Evolutionary conservation across 92 coral and sea anemone species (phyloP), one percentile per base, ranked within the genome.

Genomic region (Zoanthus solanderi): DNA sequence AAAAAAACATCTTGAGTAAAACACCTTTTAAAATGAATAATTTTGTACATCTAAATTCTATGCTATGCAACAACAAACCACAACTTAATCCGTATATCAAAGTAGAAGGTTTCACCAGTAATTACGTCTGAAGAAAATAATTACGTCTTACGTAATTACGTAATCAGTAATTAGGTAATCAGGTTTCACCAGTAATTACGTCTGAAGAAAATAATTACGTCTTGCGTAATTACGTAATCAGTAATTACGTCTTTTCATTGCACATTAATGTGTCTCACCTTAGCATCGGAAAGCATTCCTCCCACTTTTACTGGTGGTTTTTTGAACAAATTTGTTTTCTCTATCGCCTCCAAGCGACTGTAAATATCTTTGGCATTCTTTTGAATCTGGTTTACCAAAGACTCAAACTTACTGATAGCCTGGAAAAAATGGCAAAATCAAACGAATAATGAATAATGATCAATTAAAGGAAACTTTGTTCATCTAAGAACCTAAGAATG

Each of bases 401-500:
- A 97, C 79, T 97, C 99, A 84, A 97, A 97, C 88, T 97, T 97
- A 90, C 98, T 93, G 75, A 97, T 93, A 17, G 99, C 99, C 99
- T 97, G 84, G 46, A 66, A 46, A 48, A 29, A 54, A 88, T 50
- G 56, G 42, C 42, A 37, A 37, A 37, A 37, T 37, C 42, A 37
- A 37, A 37, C 4, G 42, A 37, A 23, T 23, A 23, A 23, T 23
- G 23, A 23, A 23, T 23, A 23, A 23, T 23, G 23, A 23, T 23
- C 23, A 23, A 23, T 23, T 37, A 0, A 37, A 34, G 3, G 42
- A 3, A 1, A 34, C 42, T 37, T 37, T 37, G 2, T 37, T 37
- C 42, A 4, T 37, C 4, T 37, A 2, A 37, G 4, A 4, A 37
- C 42, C 42, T 2, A 37, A 37, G 42, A 37, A 2, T 37, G 42